These are phyloP conservation scores for Piaya cayana DNA, from an alignment of 2,113 vertebrate genomes.

Conservation along the genomic window DNA sequence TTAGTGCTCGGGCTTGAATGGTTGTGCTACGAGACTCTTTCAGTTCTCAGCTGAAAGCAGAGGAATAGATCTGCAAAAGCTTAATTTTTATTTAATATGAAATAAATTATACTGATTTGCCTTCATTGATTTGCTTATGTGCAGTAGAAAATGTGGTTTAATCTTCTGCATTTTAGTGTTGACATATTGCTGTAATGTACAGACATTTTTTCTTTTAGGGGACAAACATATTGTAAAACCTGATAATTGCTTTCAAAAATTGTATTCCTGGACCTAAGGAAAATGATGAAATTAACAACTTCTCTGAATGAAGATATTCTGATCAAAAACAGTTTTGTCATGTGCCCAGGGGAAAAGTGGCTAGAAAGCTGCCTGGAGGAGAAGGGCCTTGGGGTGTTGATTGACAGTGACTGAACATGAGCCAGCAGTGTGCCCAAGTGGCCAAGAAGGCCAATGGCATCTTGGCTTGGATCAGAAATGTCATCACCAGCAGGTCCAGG, in stretches of 20 bases:
- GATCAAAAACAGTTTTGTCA: neutral
- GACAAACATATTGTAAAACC: neutral
- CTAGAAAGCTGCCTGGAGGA: too few relatives aligned
- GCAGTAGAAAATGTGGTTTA: neutral
- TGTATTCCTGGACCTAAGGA: neutral
- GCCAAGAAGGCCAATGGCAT: too few relatives aligned
- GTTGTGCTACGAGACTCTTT: neutral
- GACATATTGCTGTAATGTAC: neutral
- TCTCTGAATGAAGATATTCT: neutral
- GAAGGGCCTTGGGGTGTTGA: too few relatives aligned
- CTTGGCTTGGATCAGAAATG: too few relatives aligned
- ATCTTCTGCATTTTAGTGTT: neutral
- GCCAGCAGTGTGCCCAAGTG: too few relatives aligned
- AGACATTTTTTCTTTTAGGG: neutral
- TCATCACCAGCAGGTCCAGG: neutral
- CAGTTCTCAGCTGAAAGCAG: neutral
- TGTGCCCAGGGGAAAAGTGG: too few relatives aligned
- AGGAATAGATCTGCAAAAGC: neutral
- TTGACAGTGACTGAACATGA: too few relatives aligned
- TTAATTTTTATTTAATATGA: neutral
- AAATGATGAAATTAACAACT: neutral
- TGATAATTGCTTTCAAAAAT: neutral
- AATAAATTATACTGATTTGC: neutral
- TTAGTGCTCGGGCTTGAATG: fast-evolving
- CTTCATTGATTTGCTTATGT: neutral